Base-by-base conservation (phyloP, 2,113 vertebrate genomes). In the Oryzias melastigma region DNA sequence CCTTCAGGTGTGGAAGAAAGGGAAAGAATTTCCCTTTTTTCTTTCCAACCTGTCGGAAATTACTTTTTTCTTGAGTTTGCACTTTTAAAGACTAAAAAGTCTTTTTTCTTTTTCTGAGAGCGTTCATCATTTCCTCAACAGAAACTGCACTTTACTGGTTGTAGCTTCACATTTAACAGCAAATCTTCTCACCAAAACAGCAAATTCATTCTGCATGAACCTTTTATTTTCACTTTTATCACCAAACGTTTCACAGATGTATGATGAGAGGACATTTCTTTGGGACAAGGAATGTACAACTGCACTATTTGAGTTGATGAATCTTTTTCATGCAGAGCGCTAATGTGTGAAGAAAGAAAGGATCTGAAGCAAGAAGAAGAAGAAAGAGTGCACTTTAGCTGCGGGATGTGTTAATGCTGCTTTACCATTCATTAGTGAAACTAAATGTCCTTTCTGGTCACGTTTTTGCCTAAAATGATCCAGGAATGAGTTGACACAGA, bases 211-310 rank as follows among this genome's bases (percentile, higher is more conserved):
- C 45, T 73, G 75, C 75, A 83, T 75, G 85, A 69, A 81, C 81
- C 81, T 86, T 35, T 86, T 75, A 62, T 35, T 73, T 67, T 62
- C 49, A 65, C 64, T 79, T 71, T 64, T 17, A 18, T 22, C 71
- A 87, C 59, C 71, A 82, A 87, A 84, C 81, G 58, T 62, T 78
- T 58, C 75, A 75, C 48, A 71, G 65, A 62, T 75, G 65, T 82
- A 78, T 58, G 41, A 63, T 18, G 25, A 49, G 73, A 24, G 43
- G 73, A 67, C 68, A 79, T 53, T 81, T 18, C 74, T 73, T 65
- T 69, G 73, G 83, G 77, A 89, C 64, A 41, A 87, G 65, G 85
- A 91, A 88, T 91, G 87, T 88, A 77, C 79, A 88, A 52, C 88
- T 89, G 88, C 84, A 88, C 86, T 87, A 66, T 85, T 80, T 87